Evolutionary conservation across 2,113 vertebrate species (phyloP), one percentile per base, ranked within the genome.

Genomic region (Stegastes partitus): DNA sequence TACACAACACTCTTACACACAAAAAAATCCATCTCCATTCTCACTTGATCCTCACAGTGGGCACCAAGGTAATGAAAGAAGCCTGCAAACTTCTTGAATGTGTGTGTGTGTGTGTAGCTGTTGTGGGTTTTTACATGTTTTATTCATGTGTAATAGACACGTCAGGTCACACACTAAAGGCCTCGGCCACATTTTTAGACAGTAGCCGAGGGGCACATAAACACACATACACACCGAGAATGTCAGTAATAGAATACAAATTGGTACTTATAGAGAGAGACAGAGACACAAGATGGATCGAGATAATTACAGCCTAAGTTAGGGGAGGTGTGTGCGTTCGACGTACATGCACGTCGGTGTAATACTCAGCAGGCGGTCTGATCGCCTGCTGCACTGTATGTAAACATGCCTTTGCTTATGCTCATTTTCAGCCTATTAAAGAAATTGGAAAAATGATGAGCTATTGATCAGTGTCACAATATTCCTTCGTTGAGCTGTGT

Each of bases 191-290:
- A 87, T 68, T 66, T 53, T 76, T 61, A 71, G 26, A 82, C 51
- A 73, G 67, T 18, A 66, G 75, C 85, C 77, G 0, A 1, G 18
- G 5, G 78, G 47, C 57, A 62, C 44, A 58, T 7, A 81, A 44
- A 86, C 56, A 79, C 66, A 72, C 66, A 61, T 11, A 65, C 70
- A 89, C 76, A 59, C 56, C 5, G 49, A 5, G 53, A 67, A 71
- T 47, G 68, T 79, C 77, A 69, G 62, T 81, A 71, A 88, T 78
- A 67, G 83, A 82, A 91, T 85, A 89, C 79, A 87, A 89, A 91
- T 86, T 83, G 85, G 65, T 81, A 75, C 79, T 86, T 68, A 72
- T 58, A 28, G 49, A 71, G 26, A 78, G 74, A 79, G 65, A 72
- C 11, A 16, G 44, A 14, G 58, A 63, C 23, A 74, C 15, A 68